These are phyloP conservation scores for Tetanocera ferruginea DNA, from an alignment of 2,888 invertebrate species.

Conservation along the genomic window DNA sequence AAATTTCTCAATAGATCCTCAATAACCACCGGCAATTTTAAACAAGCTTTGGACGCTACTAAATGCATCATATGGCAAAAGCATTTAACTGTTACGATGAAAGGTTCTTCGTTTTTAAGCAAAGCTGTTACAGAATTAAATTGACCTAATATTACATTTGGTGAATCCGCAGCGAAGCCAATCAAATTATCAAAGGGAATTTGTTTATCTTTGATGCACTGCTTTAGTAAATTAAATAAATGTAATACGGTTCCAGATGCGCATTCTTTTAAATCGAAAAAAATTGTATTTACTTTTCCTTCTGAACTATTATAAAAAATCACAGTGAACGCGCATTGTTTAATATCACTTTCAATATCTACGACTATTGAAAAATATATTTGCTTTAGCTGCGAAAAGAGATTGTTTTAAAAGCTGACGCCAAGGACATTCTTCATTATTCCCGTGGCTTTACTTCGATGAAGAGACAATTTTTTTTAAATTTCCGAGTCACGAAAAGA, in stretches of 20 bases:
- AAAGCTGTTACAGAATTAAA: neutral
- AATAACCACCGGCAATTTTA: neutral
- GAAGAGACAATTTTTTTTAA: no score
- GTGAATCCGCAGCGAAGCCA: neutral
- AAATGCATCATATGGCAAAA: neutral
- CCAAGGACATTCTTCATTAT: no score
- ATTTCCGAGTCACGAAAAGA: no score
- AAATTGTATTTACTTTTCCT: neutral
- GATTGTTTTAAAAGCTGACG: no score
- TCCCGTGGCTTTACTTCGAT: no score
- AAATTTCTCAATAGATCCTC: neutral
- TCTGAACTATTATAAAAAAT: neutral
- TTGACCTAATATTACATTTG: neutral
- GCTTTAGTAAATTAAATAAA: neutral
- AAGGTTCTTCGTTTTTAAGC: neutral
- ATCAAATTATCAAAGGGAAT: neutral
- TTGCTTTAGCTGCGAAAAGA: no score
- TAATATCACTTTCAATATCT: no score
- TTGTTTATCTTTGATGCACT: neutral
- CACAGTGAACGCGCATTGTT: neutral
- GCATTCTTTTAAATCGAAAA: neutral
- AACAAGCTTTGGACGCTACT: neutral
- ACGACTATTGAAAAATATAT: no score
- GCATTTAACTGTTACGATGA: neutral
- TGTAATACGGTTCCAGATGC: neutral